Base-by-base conservation (phyloP, 2,797 vertebrate species). In the Tiaroga cobitis region DNA sequence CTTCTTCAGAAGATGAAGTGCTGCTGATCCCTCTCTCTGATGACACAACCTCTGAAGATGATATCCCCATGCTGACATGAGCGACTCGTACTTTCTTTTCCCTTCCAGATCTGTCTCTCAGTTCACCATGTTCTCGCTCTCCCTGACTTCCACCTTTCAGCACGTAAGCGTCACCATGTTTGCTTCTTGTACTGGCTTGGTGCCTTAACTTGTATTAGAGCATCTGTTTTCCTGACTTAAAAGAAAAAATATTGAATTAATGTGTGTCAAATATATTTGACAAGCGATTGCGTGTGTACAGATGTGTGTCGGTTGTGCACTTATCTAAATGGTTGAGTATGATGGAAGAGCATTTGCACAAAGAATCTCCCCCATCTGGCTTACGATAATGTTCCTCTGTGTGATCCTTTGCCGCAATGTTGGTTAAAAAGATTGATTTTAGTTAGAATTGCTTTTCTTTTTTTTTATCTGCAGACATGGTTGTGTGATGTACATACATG, bases 11-110 rank as follows among this genome's bases (percentile, higher is more conserved):
- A 16, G 97, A 97, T 0, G 97, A 97, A 61, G 97, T 98, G 74
- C 92, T 97, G 82, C 94, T 98, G 1, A 94, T 97, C 89, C 96
- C 97, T 0, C 93, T 97, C 72, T 94, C 96, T 2, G 97, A 97
- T 34, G 94, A 95, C 91, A 87, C 90, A 54, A 89, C 91, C 39
- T 95, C 95, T 83, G 95, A 96, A 88, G 95, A 95, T 2, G 95
- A 96, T 5, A 94, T 96, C 39, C 94, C 95, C 91, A 93, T 96
- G 95, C 94, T 96, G 84, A 95, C 94, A 89, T 95, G 90, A 95
- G 51, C 18, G 3, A 37, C 56, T 51, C 18, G 8, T 65, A 78
- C 54, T 68, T 61, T 32, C 26, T 88, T 59, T 81, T 11, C 39
- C 49, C 49, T 68, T 79, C 26, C 34, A 2, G 37, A 26, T 39